Evolutionary conservation across 2,113 vertebrate species (phyloP).

Genomic region (Chlorodrepanis virens): DNA sequence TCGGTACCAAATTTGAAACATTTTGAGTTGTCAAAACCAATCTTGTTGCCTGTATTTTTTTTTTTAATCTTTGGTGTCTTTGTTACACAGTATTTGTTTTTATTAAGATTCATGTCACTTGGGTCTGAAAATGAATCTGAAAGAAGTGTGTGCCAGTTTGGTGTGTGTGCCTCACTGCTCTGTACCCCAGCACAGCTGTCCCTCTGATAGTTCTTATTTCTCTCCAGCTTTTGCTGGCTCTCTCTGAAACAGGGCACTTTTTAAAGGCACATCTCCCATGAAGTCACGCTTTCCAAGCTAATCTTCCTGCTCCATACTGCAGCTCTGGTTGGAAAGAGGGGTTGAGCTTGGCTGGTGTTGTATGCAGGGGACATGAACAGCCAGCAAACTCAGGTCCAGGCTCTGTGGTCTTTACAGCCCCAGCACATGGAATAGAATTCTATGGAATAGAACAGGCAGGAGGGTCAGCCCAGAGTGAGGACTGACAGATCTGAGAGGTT

Average conservation of each 20-base stretch:
- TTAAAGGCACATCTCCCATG: neutral
- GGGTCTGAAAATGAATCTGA: neutral
- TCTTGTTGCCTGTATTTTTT: neutral
- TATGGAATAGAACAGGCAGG: neutral
- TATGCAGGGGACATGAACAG: fast-evolving
- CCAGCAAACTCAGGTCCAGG: neutral
- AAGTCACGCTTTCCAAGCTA: neutral
- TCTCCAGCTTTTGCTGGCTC: neutral
- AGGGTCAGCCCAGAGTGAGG: neutral
- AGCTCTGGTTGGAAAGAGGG: neutral
- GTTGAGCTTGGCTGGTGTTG: neutral
- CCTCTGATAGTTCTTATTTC: neutral
- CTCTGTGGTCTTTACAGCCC: too few relatives aligned
- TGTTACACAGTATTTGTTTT: neutral
- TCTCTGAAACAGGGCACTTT: neutral
- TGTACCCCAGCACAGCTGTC: neutral
- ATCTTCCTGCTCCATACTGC: neutral
- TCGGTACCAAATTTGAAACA: neutral
- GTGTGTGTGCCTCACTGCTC: fast-evolving
- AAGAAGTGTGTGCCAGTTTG: neutral
- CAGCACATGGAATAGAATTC: neutral
- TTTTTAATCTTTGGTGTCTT: neutral
- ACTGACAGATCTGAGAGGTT: fast-evolving
- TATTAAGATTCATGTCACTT: neutral
- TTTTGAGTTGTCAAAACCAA: neutral